Evolutionary conservation across 2,797 vertebrate genomes (phyloP), one percentile per base, ranked within the genome.

Genomic region (Tapirus indicus): DNA sequence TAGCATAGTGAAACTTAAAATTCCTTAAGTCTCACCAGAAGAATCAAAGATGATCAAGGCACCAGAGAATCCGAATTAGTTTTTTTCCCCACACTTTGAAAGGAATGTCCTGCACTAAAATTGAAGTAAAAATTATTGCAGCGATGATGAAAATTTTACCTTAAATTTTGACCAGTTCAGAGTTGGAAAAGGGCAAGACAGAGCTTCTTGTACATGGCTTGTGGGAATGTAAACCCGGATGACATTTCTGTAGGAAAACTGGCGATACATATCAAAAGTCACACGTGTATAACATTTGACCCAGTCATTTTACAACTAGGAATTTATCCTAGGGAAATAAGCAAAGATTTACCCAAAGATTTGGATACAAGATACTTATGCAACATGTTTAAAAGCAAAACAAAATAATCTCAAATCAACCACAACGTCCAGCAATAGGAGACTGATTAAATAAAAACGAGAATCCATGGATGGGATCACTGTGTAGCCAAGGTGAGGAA

Each of bases 381-480:
- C 38, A 78, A 74, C 17, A 74, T 8, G 41, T 80, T 80, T 74
- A 80, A 93, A 85, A 93, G 74, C 68, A 95, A 92, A 89, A 84
- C 52, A 89, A 89, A 85, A 60, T 85, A 74, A 80, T 44, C 89
- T 93, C 68, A 86, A 74, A 86, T 72, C 85, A 93, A 62, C 66
- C 23, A 25, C 74, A 85, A 68, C 35, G 41, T 74, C 66, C 41
- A 74, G 54, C 35, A 77, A 69, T 18, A 79, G n/a, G 27, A 79
- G 41, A 93, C 4, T 58, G 9, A 56, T 44, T 62, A 85, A 74
- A 79, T 41, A 72, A 88, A 85, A 60, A 29, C 1, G 5, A 29
- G 47, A 16, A 66, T 41, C 32, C 17, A 27, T 52, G 21, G 68
- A 25, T 29, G 29, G 16, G 66, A 80, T 58, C 23, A 82, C 25